Evolutionary conservation across 2,113 vertebrate genomes (phyloP).

Genomic region (Leptosomus discolor): DNA sequence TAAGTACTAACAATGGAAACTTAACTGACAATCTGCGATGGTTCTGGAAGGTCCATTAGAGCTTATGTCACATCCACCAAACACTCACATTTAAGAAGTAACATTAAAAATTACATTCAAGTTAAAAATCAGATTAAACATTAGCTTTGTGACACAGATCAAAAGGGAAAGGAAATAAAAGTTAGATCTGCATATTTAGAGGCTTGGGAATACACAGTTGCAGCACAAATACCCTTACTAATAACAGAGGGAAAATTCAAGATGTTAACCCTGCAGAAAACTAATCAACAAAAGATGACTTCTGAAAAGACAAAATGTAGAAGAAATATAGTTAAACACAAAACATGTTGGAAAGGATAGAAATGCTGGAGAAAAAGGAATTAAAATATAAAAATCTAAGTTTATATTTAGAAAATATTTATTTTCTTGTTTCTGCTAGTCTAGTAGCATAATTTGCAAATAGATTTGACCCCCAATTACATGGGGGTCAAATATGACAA

Average conservation of each 20-base stretch:
- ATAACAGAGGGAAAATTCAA: background rate
- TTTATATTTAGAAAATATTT: background rate
- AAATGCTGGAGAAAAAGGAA: background rate
- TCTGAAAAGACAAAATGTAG: background rate
- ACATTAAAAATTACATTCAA: background rate
- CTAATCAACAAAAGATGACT: background rate
- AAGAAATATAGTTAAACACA: background rate
- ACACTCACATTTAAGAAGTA: background rate
- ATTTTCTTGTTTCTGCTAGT: background rate
- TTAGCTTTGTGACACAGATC: background rate
- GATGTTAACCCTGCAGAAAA: background rate
- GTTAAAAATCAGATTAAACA: background rate
- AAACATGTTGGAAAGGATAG: background rate
- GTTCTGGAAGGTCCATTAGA: conserved; percentile 22
- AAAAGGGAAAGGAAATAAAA: background rate
- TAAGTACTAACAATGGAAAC: conserved; percentile 33
- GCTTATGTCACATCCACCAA: background rate
- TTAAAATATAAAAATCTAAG: background rate
- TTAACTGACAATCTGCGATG: conserved; percentile 13
- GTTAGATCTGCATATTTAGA: background rate
- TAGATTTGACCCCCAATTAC: background rate
- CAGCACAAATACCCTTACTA: background rate
- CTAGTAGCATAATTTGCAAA: background rate
- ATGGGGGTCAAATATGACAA: background rate
- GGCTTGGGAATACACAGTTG: background rate